Base-by-base conservation (phyloP, 2,113 vertebrate species). In the Alligator sinensis region DNA sequence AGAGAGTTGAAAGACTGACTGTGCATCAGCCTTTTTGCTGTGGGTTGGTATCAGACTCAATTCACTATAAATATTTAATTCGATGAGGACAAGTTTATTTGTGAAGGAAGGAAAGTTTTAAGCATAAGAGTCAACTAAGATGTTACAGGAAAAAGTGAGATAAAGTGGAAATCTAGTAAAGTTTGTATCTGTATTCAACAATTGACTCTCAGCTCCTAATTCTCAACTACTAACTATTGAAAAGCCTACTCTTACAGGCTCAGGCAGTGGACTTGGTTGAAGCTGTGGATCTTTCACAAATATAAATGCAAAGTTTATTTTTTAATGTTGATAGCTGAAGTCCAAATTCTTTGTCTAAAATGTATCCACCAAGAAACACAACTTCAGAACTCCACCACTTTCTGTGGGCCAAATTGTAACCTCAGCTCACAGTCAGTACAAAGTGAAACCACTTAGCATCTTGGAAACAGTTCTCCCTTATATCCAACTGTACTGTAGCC, bases 271-370 rank as follows among this genome's bases (percentile, higher is more conserved):
- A 5, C 11, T 11, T 61, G 60, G 21, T 77, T 2, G 11, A 91
- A 86, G 47, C 47, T 82, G 64, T 75, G 68, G 62, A 28, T 66
- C 28, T 66, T 28, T 66, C 27, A 28, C 64, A n/a, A 66, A 62
- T 34, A 34, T 30, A 30, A 10, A n/a, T 34, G n/a, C n/a, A 34
- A 30, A 34, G 19, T 19, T 10, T 68, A 68, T 68, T 68, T 18
- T 30, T 30, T 21, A 68, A 72, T 72, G 72, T 25, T 77, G 25
- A 21, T 88, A 81, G 55, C 70, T 86, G 82, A 86, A 84, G 88
- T 34, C 88, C 72, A 88, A 77, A 75, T 61, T 84, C 78, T 55
- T 90, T 55, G 84, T 84, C 25, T 82, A 88, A 92, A 77, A 30
- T 74, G 24, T 47, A 72, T 64, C 54, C 77, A 80, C 27, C 80